These are phyloP conservation scores for Megalops cyprinoides DNA, from an alignment of 2,797 vertebrate species.

Conservation along the genomic window DNA sequence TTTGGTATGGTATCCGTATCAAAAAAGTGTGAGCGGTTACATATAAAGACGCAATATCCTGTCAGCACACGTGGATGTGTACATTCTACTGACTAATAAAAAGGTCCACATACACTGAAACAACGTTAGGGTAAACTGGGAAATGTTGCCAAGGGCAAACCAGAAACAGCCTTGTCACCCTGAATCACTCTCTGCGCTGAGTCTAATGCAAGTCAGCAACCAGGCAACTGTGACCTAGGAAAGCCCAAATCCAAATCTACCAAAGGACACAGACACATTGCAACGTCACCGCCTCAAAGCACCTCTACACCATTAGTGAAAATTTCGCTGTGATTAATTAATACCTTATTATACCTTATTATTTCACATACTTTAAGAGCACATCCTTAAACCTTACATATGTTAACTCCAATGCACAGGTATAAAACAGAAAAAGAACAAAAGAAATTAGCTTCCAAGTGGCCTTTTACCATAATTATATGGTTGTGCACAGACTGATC, in stretches of 20 bases:
- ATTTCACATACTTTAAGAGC: too few species aligned
- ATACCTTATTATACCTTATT: not conserved
- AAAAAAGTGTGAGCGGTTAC: not conserved
- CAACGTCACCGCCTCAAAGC: not conserved
- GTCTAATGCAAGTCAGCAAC: slow-evolving; percentile 21
- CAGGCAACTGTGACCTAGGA: not conserved
- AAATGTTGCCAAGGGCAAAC: slow-evolving; percentile 10
- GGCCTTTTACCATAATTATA: too few species aligned
- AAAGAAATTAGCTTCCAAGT: too few species aligned
- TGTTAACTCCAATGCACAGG: too few species aligned
- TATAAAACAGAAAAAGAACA: too few species aligned
- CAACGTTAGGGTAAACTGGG: not conserved
- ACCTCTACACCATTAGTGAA: not conserved
- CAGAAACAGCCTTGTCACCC: slow-evolving; percentile 20
- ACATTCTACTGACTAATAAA: not conserved
- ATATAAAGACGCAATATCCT: not conserved
- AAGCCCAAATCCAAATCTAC: not conserved
- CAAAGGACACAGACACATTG: not conserved
- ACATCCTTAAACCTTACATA: too few species aligned
- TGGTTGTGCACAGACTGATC: too few species aligned
- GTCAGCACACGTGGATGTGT: not conserved
- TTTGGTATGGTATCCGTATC: not conserved
- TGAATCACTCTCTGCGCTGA: not conserved
- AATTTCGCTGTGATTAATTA: too few species aligned
- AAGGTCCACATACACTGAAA: not conserved